These are phyloP conservation scores for Leptothorax acervorum DNA, from an alignment of 2,888 invertebrate genomes.

Conservation along the genomic window DNA sequence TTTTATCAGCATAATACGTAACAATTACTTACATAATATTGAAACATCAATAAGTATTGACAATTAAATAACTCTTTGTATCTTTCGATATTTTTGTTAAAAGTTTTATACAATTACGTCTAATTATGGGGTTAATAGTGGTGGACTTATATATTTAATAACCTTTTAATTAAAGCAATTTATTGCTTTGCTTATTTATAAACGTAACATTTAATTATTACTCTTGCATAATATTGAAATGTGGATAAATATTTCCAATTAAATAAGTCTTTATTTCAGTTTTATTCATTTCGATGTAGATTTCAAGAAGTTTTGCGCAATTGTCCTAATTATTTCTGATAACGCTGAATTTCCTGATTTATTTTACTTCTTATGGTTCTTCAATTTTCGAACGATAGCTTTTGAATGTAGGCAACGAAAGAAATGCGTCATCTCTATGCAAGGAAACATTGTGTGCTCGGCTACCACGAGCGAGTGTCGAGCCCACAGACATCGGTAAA, in stretches of 20 bases:
- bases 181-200: not conserved
- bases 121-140: not conserved
- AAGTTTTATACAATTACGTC: not conserved
- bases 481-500: constrained; percentile 16
- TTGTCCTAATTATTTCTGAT: not conserved
- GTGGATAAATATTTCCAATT: not conserved
- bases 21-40: constrained; percentile 19
- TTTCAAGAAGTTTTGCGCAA: not conserved
- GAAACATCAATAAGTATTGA: constrained; percentile 6
- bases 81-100: not conserved
- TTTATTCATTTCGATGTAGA: constrained; percentile 15
- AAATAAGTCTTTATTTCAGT: constrained; percentile 8
- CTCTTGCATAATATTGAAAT: not conserved
- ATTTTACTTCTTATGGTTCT: not conserved
- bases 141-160: not conserved
- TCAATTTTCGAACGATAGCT: not conserved
- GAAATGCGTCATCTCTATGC: not conserved
- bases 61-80: not conserved
- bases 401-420: not conserved
- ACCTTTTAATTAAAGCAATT: constrained; percentile 4
- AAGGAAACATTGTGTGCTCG: constrained; percentile 5
- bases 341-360: not conserved
- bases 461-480: not conserved
- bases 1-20: constrained; percentile 16
- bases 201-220: not conserved